These are phyloP conservation scores for Pteruthius melanotis DNA, from an alignment of 2,113 vertebrate species.

Conservation along the genomic window DNA sequence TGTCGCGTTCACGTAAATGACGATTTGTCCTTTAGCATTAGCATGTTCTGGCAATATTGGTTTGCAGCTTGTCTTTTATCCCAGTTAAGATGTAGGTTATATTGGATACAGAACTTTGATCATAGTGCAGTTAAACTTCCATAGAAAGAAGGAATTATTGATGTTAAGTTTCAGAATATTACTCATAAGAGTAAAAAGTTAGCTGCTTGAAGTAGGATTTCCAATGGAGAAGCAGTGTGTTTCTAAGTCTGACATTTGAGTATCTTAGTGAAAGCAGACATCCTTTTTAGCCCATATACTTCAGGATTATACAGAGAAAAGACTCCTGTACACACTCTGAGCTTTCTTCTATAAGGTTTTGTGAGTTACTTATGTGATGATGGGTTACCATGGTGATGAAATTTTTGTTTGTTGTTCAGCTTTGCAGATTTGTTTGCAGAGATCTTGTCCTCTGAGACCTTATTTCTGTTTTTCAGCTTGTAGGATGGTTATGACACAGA, in stretches of 20 bases:
- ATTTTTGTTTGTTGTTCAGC: background rate
- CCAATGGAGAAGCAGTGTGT: background rate
- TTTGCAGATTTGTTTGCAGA: background rate
- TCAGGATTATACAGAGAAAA: background rate
- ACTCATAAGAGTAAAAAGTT: background rate
- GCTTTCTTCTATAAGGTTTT: background rate
- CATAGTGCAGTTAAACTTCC: background rate
- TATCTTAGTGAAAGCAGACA: background rate
- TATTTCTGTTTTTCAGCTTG: slow-evolving; percentile 14
- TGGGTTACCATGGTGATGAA: background rate
- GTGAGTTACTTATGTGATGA: background rate
- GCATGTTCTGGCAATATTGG: background rate
- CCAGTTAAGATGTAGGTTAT: background rate
- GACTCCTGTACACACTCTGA: background rate
- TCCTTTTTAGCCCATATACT: background rate
- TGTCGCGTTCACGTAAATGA: background rate
- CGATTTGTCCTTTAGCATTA: background rate
- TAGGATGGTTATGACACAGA: background rate
- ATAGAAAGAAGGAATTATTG: background rate
- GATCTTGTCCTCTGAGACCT: slow-evolving; percentile 23
- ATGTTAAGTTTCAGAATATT: background rate
- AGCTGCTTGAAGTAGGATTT: background rate
- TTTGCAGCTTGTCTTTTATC: background rate
- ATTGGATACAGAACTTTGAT: background rate
- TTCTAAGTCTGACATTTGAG: background rate